Evolutionary conservation across 2,797 vertebrate genomes (phyloP).

Genomic region (Hoplostethus mediterraneus): DNA sequence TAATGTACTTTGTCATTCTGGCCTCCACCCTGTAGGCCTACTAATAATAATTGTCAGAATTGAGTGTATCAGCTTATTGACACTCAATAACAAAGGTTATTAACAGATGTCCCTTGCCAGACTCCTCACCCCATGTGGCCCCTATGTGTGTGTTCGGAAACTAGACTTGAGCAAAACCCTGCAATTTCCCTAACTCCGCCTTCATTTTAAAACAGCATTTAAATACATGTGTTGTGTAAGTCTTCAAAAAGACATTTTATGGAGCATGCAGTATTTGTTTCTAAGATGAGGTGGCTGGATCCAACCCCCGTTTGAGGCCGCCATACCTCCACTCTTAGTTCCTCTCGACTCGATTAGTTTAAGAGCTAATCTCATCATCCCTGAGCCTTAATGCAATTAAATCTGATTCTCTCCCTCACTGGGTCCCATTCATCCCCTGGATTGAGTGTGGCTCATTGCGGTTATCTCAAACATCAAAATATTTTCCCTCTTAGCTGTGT

Average conservation of each 20-base stretch:
- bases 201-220: constrained; percentile 29
- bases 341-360: constrained; percentile 63
- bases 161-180: constrained; percentile 6
- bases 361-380: constrained; percentile 76
- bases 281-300: constrained; percentile 18
- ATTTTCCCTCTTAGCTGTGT: constrained; percentile 40
- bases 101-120: constrained; percentile 16
- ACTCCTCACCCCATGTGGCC: neutral
- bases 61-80: neutral
- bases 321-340: constrained; percentile 45
- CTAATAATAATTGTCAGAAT: constrained; percentile 13
- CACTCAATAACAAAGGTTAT: constrained; percentile 12
- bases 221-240: neutral
- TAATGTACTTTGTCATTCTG: constrained; percentile 29
- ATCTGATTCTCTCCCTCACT: constrained; percentile 63
- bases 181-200: constrained; percentile 19
- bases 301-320: constrained; percentile 38
- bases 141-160: constrained; percentile 1
- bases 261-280: constrained; percentile 39
- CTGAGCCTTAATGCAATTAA: constrained; percentile 79
- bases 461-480: constrained; percentile 61
- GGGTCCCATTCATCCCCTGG: constrained; percentile 68
- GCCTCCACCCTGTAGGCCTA: constrained; percentile 14
- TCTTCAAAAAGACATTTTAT: constrained; percentile 37
- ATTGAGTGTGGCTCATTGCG: constrained; percentile 60